Percentiles rank a stretch among this genome's conserved stretches.
These are phyloP conservation scores for Dolichotis patagonum DNA, from an alignment of 2,113 vertebrate genomes.

Conservation along the genomic window DNA sequence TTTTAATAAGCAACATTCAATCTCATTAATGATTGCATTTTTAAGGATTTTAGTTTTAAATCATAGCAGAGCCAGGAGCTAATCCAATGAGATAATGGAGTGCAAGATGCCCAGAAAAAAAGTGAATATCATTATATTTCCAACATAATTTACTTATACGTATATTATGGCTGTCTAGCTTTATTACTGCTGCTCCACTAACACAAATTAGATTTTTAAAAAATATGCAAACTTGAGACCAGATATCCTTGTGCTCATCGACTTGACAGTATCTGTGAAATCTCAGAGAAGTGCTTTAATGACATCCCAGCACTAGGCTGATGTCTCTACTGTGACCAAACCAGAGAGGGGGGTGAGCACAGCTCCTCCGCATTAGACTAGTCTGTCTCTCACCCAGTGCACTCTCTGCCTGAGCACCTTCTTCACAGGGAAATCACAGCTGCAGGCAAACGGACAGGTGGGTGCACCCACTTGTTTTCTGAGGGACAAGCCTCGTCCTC, in stretches of 20 bases:
- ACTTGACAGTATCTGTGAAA: conserved; percentile 42
- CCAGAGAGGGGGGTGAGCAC: background rate
- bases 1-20: conserved; percentile 49
- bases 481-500: background rate
- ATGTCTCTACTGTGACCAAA: background rate
- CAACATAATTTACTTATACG: background rate
- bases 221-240: conserved; percentile 39
- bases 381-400: background rate
- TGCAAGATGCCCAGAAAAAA: background rate
- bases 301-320: conserved; percentile 35
- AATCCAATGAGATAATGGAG: conserved; percentile 33
- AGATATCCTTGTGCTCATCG: conserved; percentile 12
- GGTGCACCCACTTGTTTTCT: background rate
- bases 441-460: background rate
- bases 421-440: background rate
- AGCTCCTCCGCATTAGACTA: conserved; percentile 67
- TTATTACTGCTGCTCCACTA: conserved; percentile 50
- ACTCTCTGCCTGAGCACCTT: background rate
- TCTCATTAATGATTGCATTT: conserved; percentile 8
- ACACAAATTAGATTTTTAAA: conserved; percentile 68
- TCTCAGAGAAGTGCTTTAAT: conserved; percentile 33
- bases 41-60: conserved; percentile 45
- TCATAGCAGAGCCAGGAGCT: background rate
- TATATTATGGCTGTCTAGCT: conserved; percentile 29
- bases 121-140: conserved; percentile 23